These are phyloP conservation scores for Origma solitaria DNA, from an alignment of 2,113 vertebrate genomes.

Conservation along the genomic window DNA sequence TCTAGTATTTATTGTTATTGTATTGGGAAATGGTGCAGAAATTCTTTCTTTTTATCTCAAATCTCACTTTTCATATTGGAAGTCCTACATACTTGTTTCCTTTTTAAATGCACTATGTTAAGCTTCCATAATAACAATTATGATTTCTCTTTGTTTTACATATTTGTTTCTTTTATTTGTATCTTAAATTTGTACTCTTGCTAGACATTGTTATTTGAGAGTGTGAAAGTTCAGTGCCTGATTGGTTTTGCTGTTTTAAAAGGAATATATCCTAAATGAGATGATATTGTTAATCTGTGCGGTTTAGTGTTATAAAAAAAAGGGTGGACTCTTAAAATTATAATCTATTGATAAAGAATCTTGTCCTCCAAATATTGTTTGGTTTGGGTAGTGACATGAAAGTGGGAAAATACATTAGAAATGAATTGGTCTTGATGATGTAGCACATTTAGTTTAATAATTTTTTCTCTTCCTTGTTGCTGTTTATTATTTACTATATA, in stretches of 20 bases:
- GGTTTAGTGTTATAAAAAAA: background rate
- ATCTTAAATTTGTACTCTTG: background rate
- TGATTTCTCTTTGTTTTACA: accelerated
- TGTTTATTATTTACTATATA: background rate
- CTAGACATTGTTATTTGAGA: background rate
- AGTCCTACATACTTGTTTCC: background rate
- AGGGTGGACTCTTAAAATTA: background rate
- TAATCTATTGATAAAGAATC: background rate
- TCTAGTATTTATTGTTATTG: background rate
- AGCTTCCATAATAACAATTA: background rate
- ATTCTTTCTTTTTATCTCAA: background rate
- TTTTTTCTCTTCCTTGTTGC: background rate
- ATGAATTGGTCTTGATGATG: background rate
- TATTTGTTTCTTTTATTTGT: background rate
- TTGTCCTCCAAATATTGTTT: background rate
- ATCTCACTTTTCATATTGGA: background rate
- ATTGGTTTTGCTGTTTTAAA: background rate
- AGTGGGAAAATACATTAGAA: background rate
- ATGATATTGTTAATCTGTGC: background rate
- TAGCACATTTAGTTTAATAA: background rate
- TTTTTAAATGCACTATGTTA: background rate
- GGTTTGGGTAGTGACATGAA: background rate
- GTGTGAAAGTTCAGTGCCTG: background rate
- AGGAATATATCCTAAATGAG: background rate
- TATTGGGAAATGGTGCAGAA: background rate